Conservation (phyloP, 2,797 vertebrate species). For the Microctenopoma lineatum region DNA sequence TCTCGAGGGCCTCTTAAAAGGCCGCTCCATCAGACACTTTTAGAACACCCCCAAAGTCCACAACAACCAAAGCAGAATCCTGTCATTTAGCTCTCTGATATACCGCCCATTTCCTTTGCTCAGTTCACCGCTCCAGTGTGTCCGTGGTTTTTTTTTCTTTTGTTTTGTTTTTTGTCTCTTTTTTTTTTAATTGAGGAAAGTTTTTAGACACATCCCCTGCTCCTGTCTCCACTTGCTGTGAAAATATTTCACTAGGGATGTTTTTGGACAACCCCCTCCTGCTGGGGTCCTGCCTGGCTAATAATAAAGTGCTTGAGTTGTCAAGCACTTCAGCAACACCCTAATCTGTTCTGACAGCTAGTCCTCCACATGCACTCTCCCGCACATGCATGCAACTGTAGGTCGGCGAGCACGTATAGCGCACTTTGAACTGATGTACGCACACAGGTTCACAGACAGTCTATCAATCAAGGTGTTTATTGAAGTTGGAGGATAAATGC, state of each 20-base stretch:
- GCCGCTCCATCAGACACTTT: slow-evolving; percentile 48
- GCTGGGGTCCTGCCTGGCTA: slow-evolving; percentile 76
- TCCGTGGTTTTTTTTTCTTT: slow-evolving; percentile 16
- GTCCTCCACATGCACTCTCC: slow-evolving; percentile 52
- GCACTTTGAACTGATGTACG: slow-evolving; percentile 44
- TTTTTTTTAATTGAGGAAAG: slow-evolving; percentile 40
- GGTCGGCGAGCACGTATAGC: slow-evolving; percentile 40
- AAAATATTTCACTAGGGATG: slow-evolving; percentile 79
- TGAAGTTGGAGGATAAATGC: slow-evolving; percentile 49
- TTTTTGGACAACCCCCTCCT: slow-evolving; percentile 78
- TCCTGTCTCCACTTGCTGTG: slow-evolving; percentile 77
- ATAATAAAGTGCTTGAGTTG: slow-evolving; percentile 85
- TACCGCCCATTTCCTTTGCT: slow-evolving; percentile 43
- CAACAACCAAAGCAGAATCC: slow-evolving; percentile 51
- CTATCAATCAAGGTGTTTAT: slow-evolving; percentile 75
- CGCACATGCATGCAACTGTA: slow-evolving; percentile 32
- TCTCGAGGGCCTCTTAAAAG: slow-evolving; percentile 64
- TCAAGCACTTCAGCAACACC: slow-evolving; percentile 84
- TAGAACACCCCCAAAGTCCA: slow-evolving; percentile 69
- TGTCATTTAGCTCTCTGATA: slow-evolving; percentile 37
- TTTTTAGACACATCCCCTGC: slow-evolving; percentile 69
- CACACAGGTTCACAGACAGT: slow-evolving; percentile 54
- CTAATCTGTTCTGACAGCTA: slow-evolving; percentile 86
- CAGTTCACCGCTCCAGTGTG: slow-evolving; percentile 44
- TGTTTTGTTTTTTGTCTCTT: neutral